Conservation (phyloP, 1,140 invertebrate genomes). For the Drosophila sproati region DNA sequence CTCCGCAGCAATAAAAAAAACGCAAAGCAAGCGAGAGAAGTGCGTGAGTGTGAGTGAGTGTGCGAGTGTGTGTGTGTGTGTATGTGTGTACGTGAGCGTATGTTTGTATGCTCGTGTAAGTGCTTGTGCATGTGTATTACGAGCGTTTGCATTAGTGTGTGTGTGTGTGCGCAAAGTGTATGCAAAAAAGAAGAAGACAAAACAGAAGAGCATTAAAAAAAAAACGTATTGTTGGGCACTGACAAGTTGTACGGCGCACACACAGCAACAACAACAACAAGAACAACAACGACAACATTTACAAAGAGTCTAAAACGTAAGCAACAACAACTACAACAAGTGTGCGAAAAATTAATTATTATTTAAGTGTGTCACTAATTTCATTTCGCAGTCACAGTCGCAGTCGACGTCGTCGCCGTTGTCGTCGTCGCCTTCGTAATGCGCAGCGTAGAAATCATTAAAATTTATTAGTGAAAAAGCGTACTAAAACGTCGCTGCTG, state of each 20-base stretch:
- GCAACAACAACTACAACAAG: constrained; percentile 61
- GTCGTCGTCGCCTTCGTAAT: constrained; percentile 42
- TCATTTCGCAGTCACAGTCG: constrained; percentile 57
- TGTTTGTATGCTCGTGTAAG: constrained; percentile 42
- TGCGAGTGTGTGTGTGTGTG: constrained; percentile 21
- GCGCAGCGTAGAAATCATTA: constrained; percentile 78
- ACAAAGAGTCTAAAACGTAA: constrained; percentile 47
- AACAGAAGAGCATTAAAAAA: constrained; percentile 74
- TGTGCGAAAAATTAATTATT: constrained; percentile 82
- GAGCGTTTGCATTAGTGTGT: constrained; percentile 36
- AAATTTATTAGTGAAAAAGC: constrained; percentile 69
- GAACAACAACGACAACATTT: constrained; percentile 35
- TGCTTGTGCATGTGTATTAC: constrained; percentile 47
- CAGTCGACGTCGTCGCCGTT: neutral
- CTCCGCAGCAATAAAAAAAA: constrained; percentile 64
- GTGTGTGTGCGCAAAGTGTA: constrained; percentile 80
- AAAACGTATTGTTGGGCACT: constrained; percentile 64
- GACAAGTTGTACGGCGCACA: constrained; percentile 74
- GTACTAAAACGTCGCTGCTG: constrained; percentile 38
- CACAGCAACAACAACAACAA: constrained; percentile 50
- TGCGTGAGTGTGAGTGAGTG: constrained; percentile 62
- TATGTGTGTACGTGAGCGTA: constrained; percentile 42
- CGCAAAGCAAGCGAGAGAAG: constrained; percentile 73
- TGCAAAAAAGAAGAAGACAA: constrained; percentile 79
- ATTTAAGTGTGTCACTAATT: constrained; percentile 82